Conservation (phyloP, 2,113 vertebrate species). For the Paedocypris sp. region DNA sequence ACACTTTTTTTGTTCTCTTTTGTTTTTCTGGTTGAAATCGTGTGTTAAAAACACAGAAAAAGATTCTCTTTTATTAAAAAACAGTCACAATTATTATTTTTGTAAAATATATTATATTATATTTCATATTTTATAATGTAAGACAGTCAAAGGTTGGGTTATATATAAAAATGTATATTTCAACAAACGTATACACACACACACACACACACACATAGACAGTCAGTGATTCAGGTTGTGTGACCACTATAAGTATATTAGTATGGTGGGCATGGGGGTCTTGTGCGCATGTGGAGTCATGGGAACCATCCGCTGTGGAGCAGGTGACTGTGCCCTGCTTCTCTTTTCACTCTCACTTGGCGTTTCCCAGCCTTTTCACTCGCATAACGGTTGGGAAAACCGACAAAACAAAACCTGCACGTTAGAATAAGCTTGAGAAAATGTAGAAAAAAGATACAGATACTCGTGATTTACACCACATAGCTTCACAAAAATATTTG, state of each 20-base stretch:
- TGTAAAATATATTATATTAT: not conserved
- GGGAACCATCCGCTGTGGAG: conserved; percentile 57
- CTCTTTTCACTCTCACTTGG: conserved; percentile 34
- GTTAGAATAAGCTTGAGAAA: not conserved
- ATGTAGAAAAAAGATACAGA: not conserved
- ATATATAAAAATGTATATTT: too few species aligned
- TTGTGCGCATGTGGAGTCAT: conserved; percentile 49
- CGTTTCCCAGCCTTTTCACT: conserved; percentile 46
- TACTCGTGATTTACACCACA: not conserved
- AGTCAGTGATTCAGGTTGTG: too few species aligned
- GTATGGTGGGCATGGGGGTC: conserved; percentile 33
- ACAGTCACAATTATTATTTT: too few species aligned
- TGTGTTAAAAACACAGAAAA: too few species aligned
- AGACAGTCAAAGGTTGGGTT: too few species aligned
- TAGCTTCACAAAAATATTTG: not conserved
- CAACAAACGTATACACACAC: too few species aligned
- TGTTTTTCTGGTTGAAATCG: not conserved
- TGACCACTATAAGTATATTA: conserved; percentile 12
- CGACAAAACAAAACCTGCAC: not conserved
- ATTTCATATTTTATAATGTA: not conserved
- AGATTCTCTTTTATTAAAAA: too few species aligned
- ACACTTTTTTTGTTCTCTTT: conserved; percentile 33
- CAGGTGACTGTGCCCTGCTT: conserved; percentile 61
- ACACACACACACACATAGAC: too few species aligned
- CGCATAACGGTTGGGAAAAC: conserved; percentile 35